Percentiles rank a stretch among this genome's conserved stretches.
phyloP scores from a whole-genome alignment of 2,888 invertebrate species.

The Pseudococcus longispinus region DNA sequence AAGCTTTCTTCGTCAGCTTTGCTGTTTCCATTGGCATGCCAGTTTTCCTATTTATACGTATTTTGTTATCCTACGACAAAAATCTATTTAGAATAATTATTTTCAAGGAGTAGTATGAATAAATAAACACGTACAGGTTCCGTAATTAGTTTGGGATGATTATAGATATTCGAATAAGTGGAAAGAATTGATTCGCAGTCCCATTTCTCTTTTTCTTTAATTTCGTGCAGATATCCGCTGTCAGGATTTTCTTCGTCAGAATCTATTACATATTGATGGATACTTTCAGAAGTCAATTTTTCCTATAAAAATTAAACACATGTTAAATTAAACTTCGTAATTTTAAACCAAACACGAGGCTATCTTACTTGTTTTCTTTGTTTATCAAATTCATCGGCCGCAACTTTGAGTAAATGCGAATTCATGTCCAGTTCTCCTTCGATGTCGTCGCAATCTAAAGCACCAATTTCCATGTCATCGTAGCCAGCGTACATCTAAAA shows the following conservation, averaged over 20 bases:
- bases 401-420: conserved; percentile 74
- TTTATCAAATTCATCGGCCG: conserved; percentile 78
- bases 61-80: conserved; percentile 67
- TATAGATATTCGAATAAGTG: conserved; percentile 89
- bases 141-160: conserved; percentile 86
- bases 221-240: conserved; percentile 64
- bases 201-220: conserved; percentile 63
- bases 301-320: not conserved
- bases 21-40: conserved; percentile 75
- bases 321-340: not conserved
- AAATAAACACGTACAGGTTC: conserved; percentile 67
- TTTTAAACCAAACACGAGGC: not conserved
- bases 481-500: conserved; percentile 78
- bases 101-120: not conserved
- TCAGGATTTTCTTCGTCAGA: conserved; percentile 61
- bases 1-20: conserved; percentile 73
- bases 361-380: conserved; percentile 63
- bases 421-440: conserved; percentile 77
- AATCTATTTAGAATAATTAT: conserved; percentile 50
- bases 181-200: conserved; percentile 92
- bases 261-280: not conserved
- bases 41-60: conserved; percentile 74
- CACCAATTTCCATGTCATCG: conserved; percentile 87
- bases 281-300: conserved; percentile 42
- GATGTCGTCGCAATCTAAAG: conserved; percentile 88